phyloP scores from a whole-genome alignment of 2,888 invertebrate species.

The Sarcophaga carnaria region DNA sequence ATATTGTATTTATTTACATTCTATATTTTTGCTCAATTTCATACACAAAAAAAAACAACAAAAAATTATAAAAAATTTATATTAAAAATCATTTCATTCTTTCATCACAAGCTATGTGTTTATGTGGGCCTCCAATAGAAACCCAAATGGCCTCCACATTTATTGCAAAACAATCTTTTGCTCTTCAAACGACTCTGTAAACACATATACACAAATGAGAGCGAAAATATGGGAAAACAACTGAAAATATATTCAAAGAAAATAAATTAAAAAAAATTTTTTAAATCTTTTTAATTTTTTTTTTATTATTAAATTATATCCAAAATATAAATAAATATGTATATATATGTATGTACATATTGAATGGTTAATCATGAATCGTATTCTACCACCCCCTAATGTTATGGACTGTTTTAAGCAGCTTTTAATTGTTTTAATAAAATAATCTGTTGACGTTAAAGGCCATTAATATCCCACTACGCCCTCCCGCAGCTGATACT shows the following conservation, averaged over 20 bases:
- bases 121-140: constrained; percentile 75
- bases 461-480: too few species aligned
- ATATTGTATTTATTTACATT: constrained; percentile 36
- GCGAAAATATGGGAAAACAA: constrained; percentile 79
- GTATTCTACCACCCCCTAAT: too few species aligned
- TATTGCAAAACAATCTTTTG: constrained; percentile 79
- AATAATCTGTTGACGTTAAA: too few species aligned
- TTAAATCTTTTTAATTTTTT: too few species aligned
- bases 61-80: background rate
- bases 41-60: background rate
- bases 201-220: constrained; percentile 77
- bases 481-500: too few species aligned
- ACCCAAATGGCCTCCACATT: constrained; percentile 80
- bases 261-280: background rate
- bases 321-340: too few species aligned
- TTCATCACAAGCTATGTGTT: constrained; percentile 17
- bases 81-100: background rate
- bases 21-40: constrained; percentile 23
- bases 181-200: constrained; percentile 78
- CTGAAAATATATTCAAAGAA: constrained; percentile 69
- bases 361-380: too few species aligned
- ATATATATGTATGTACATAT: too few species aligned
- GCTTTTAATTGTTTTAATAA: too few species aligned
- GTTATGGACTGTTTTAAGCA: too few species aligned
- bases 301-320: too few species aligned